phyloP scores from a whole-genome alignment of 2,797 vertebrate genomes.

The Vultur gryphus region DNA sequence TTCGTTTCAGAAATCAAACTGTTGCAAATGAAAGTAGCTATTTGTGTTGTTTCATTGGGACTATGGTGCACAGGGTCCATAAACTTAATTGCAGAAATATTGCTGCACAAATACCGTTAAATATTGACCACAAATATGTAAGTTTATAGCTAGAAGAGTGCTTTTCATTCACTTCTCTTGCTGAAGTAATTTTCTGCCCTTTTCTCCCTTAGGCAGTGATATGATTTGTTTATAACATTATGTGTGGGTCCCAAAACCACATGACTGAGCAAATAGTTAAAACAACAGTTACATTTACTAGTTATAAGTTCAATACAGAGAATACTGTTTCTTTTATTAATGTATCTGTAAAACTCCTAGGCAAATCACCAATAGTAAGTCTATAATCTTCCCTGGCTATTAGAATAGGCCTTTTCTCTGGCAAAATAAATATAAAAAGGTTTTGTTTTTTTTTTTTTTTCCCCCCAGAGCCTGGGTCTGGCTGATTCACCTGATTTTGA shows the following conservation, averaged over 20 bases:
- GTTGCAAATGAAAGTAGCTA: background rate
- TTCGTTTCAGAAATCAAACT: slow-evolving; percentile 14
- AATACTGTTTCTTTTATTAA: background rate
- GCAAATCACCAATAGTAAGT: background rate
- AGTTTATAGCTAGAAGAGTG: background rate
- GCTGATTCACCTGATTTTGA: background rate
- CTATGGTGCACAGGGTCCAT: background rate
- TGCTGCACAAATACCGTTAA: background rate
- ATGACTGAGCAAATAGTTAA: background rate
- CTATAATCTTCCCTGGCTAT: background rate
- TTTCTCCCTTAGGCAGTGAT: background rate
- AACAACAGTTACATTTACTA: background rate
- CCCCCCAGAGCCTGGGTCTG: background rate
- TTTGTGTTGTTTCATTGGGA: background rate
- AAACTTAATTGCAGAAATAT: slow-evolving; percentile 16
- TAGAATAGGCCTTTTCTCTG: background rate
- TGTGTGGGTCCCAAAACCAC: background rate
- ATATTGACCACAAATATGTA: slow-evolving; percentile 1
- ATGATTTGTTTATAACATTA: background rate
- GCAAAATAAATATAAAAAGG: background rate
- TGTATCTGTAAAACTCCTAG: background rate
- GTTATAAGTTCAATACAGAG: background rate
- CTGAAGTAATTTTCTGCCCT: background rate
- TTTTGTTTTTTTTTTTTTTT: too few species aligned
- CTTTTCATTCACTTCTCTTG: background rate